Base-by-base conservation (phyloP, 1,140 invertebrate genomes). In the Myzus persicae region DNA sequence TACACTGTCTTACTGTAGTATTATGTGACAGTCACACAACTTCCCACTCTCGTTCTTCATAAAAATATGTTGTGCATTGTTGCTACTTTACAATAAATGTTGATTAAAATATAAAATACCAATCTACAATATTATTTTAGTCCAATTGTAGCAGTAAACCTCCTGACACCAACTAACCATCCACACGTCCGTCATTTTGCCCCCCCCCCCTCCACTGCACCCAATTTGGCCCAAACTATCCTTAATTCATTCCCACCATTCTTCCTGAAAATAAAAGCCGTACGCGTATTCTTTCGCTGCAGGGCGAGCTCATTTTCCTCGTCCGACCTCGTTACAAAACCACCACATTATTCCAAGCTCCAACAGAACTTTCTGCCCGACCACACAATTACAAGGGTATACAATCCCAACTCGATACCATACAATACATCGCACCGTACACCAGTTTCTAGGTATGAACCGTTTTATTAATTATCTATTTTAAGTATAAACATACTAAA, bases 391-490 rank as follows among this genome's bases (percentile, higher is more conserved):
- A 89, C 88, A 54, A 89, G 36, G 88, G 48, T 89, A 51, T 36
- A 51, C 87, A n/a, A 36, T 20, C 31, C 14, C 87, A 51, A 88
- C n/a, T 48, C 85, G 44, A 24, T 87, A 87, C 85, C 36, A n/a
- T 22, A 48, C 8, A 48, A 48, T 20, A 48, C 20, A 22, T 87
- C 6, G 26, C 44, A 18, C 0, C 18, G 44, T n/a, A 31, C 85
- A n/a, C 31, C n/a, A 76, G 11, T n/a, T n/a, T 76, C 59, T 76
- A 76, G 6, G n/a, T 44, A n/a, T 18, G 18, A 2, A 20, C 31
- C 31, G 85, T 88, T 88, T 84, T 88, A 88, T 88, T 46, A 88
- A 89, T 89, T 89, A 48, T 48, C n/a, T 36, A 36, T 48, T 88
- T 48, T 22, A 88, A 48, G 24, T 42, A 26, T 9, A 85, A 85